Percentiles rank a stretch among this genome's conserved stretches.
Conservation (phyloP, 2,888 invertebrate species). For the Brachypalpus laphriformis region DNA sequence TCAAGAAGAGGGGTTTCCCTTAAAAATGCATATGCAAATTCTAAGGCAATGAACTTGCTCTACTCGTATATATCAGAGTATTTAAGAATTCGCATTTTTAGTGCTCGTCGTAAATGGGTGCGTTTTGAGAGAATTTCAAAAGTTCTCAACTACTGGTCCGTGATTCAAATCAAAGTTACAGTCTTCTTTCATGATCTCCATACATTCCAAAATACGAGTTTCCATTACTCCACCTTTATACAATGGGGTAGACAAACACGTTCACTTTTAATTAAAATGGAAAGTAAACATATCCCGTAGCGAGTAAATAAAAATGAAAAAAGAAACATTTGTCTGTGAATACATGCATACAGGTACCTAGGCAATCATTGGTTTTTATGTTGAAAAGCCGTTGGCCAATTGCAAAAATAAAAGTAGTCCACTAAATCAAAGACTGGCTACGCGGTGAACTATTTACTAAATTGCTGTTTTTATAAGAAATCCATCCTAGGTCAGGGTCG, state of each 20-base stretch:
- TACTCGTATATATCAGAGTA: too few relatives aligned
- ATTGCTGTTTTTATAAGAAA: neutral
- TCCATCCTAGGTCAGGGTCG: neutral
- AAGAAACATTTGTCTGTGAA: neutral
- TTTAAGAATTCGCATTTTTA: too few relatives aligned
- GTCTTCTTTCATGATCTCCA: too few relatives aligned
- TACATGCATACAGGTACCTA: neutral
- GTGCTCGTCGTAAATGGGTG: too few relatives aligned
- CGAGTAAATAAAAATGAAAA: neutral
- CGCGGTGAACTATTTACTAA: neutral
- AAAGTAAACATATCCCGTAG: neutral
- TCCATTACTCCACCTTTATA: too few relatives aligned
- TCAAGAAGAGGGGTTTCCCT: too few relatives aligned
- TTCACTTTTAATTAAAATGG: conserved; percentile 49
- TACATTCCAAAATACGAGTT: too few relatives aligned
- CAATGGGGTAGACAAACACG: conserved; percentile 18
- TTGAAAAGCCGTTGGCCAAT: neutral
- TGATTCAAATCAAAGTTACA: too few relatives aligned
- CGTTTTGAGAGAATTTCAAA: too few relatives aligned
- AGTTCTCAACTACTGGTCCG: too few relatives aligned
- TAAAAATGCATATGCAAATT: too few relatives aligned
- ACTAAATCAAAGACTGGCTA: neutral
- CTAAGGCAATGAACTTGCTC: too few relatives aligned
- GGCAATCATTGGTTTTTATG: neutral
- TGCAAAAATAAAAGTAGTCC: neutral